Conservation (phyloP, 2,888 invertebrate genomes). For the Trypoxylon attenuatum region DNA sequence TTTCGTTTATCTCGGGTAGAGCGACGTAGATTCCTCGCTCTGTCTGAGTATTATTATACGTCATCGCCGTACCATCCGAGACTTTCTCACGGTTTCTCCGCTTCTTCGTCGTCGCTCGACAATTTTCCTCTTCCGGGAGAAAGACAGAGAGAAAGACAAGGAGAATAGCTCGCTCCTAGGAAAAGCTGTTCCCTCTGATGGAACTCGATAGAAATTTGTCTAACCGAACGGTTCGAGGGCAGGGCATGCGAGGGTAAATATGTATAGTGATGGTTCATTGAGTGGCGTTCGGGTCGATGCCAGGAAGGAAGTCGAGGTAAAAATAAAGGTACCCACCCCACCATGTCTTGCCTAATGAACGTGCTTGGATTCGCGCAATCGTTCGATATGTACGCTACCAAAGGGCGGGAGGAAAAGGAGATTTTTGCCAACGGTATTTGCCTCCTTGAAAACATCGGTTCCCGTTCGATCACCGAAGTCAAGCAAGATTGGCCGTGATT, state of each 20-base stretch:
- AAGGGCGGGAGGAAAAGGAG: no score
- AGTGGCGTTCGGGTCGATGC: neutral
- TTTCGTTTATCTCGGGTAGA: conserved; percentile 6
- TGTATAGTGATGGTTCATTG: conserved; percentile 4
- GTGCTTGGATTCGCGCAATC: no score
- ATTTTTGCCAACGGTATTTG: no score
- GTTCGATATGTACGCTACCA: no score
- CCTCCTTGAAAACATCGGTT: no score
- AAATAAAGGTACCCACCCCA: neutral
- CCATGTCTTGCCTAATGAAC: neutral
- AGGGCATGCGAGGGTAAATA: conserved; percentile 31
- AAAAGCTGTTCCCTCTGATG: no score
- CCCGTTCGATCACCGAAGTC: no score
- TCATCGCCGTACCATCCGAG: conserved; percentile 15
- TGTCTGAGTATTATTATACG: conserved; percentile 24
- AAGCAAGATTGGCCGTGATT: no score
- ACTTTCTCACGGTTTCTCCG: conserved; percentile 39
- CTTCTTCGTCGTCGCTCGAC: conserved; percentile 9
- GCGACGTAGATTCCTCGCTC: conserved; percentile 5
- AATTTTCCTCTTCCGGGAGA: no score
- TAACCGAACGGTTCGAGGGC: conserved; percentile 13
- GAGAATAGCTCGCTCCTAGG: no score
- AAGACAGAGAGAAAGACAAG: no score
- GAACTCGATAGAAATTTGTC: conserved; percentile 24
- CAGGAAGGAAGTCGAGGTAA: neutral